Evolutionary conservation across 2,888 invertebrate species (phyloP), one percentile per base, ranked within the genome.

Genomic region (Caenorhabditis doughertyi): DNA sequence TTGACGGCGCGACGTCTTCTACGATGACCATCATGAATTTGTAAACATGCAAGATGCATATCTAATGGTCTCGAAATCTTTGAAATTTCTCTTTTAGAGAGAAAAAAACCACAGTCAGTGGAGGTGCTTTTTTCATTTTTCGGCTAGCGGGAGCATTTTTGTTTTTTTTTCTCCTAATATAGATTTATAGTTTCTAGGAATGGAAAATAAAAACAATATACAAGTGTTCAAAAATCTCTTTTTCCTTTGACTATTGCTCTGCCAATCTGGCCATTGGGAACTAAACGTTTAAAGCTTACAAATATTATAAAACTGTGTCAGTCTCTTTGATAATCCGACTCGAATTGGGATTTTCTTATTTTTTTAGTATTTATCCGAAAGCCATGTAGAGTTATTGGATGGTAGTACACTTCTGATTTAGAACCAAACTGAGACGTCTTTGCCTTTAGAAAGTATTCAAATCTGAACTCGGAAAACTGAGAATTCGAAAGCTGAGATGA

Each of bases 21-120:
- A 32, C 27, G 73, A 29, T 73, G 73, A 65, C 73, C 73, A 73
- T 73, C 73, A 73, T 73, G 64, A 73, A 73, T 73, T 73, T 73
- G 73, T 73, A 73, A 73, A 64, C 39, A 42, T 7, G 55, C 53
- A 47, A 47, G 13, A 73, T 73, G 73, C 73, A 73, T 73, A 44
- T 65, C 42, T 39, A 65, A 73, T 73, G 53, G 35, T 47, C 35
- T 35, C 44, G 11, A 53, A 73, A 73, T 73, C 73, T 72, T 72
- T 35, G 44, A 53, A 62, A 55, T 72, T 44, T n/a, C 18, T 3
- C 3, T 11, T 25, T 60, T 58, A 11, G 18, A 56, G 56, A 56
- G n/a, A 2, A 58, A 21, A 23, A 58, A 39, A 42, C 16, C 11
- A 39, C n/a, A 60, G 32, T 1, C 18, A 60, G 44, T 25, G 16